Conservation (phyloP, 2,113 vertebrate genomes). For the Sialia sialis region DNA sequence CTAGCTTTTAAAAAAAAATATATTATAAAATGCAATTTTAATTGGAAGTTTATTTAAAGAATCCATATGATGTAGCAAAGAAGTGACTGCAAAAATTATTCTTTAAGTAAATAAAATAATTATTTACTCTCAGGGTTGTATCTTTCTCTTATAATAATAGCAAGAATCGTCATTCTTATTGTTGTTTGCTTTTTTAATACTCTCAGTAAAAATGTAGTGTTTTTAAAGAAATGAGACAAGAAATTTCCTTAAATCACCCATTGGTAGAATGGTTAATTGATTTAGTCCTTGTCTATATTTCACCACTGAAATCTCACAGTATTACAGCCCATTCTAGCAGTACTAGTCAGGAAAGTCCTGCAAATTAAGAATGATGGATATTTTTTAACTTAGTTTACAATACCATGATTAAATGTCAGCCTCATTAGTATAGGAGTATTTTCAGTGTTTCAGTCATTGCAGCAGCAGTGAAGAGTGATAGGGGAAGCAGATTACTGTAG, state of each 20-base stretch:
- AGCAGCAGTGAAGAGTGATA: background rate
- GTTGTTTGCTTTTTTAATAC: background rate
- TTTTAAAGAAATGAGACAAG: background rate
- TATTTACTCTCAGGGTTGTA: background rate
- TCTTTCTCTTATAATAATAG: background rate
- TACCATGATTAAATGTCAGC: conserved; percentile 12
- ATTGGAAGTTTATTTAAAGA: background rate
- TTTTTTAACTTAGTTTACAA: background rate
- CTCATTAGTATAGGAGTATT: background rate
- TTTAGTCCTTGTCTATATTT: background rate
- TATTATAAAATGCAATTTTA: background rate
- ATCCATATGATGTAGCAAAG: background rate
- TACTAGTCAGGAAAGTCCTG: background rate
- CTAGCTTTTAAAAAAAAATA: background rate
- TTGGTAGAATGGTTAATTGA: background rate
- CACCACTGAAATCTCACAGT: background rate
- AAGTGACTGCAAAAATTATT: background rate
- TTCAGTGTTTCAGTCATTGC: background rate
- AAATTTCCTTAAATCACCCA: background rate
- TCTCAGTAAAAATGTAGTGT: background rate
- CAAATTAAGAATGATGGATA: background rate
- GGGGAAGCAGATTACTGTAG: background rate
- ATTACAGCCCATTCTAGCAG: background rate
- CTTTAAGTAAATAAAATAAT: background rate
- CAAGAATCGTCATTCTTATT: background rate